These are phyloP conservation scores for Mixornis gularis DNA, from an alignment of 2,113 vertebrate genomes.

Conservation along the genomic window DNA sequence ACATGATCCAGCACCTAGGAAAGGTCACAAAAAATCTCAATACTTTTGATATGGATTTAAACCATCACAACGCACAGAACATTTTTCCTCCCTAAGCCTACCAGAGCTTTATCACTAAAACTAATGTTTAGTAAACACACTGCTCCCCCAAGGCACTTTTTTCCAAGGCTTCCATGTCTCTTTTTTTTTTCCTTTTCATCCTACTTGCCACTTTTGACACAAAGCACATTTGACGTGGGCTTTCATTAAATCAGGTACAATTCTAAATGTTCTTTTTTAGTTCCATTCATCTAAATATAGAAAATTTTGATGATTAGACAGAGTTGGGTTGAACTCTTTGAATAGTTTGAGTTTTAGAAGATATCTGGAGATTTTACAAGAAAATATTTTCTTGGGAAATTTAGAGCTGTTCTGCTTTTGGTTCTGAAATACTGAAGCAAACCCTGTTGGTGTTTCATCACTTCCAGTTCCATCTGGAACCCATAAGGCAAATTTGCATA, in stretches of 20 bases:
- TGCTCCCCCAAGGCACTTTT: background rate
- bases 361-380: background rate
- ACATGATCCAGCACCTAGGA: background rate
- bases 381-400: background rate
- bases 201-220: background rate
- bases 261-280: background rate
- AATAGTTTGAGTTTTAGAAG: background rate
- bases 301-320: background rate
- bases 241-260: background rate
- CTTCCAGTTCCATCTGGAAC: conserved; percentile 37
- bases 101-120: background rate
- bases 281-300: background rate
- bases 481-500: conserved; percentile 31
- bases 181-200: background rate
- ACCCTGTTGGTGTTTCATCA: background rate
- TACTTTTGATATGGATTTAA: background rate
- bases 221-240: background rate
- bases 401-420: background rate
- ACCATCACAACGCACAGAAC: rapidly evolving
- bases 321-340: background rate
- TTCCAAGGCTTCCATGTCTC: background rate
- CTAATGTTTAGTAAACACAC: background rate
- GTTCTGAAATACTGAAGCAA: background rate
- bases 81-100: background rate
- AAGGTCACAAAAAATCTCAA: background rate